A percentile compares a stretch with the other conserved stretches of the same genome.
phyloP scores from a whole-genome alignment of 2,797 vertebrate genomes.

The Channa striata region DNA sequence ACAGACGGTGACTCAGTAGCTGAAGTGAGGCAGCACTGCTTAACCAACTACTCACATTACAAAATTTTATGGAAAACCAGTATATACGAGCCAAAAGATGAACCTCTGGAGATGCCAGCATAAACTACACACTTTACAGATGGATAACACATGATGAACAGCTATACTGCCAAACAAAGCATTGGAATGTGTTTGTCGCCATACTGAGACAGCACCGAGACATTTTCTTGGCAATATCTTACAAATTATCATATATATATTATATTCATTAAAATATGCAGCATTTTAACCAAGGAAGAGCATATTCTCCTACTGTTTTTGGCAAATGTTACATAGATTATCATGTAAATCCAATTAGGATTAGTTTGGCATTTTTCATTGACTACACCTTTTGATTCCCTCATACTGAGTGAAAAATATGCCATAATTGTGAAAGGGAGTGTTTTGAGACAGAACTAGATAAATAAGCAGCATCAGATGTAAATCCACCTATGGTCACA shows the following conservation, averaged over 20 bases:
- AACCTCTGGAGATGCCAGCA: not conserved
- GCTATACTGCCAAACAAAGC: constrained; percentile 23
- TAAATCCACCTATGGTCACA: constrained; percentile 11
- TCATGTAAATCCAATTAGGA: too few species aligned
- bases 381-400: constrained; percentile 15
- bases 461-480: constrained; percentile 54
- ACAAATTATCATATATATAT: constrained; percentile 15
- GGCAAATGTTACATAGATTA: constrained; percentile 34
- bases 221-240: constrained; percentile 31
- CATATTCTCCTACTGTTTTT: constrained; percentile 18
- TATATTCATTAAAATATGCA: constrained; percentile 46
- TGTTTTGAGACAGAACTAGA: constrained; percentile 15
- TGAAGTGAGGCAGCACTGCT: constrained; percentile 32
- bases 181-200: constrained; percentile 60
- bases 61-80: constrained; percentile 21
- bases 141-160: constrained; percentile 20
- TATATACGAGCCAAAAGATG: constrained; percentile 24
- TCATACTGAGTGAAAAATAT: constrained; percentile 24
- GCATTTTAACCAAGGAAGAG: constrained; percentile 50
- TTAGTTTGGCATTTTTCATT: too few species aligned
- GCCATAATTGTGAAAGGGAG: constrained; percentile 35
- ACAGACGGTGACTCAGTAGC: constrained; percentile 56
- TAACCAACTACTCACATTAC: constrained; percentile 7
- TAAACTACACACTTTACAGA: constrained; percentile 4
- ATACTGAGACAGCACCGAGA: constrained; percentile 63